Percentiles rank a stretch among this genome's conserved stretches.
These are phyloP conservation scores for Heptranchias perlo DNA, from an alignment of 2,113 vertebrate genomes.

Conservation along the genomic window DNA sequence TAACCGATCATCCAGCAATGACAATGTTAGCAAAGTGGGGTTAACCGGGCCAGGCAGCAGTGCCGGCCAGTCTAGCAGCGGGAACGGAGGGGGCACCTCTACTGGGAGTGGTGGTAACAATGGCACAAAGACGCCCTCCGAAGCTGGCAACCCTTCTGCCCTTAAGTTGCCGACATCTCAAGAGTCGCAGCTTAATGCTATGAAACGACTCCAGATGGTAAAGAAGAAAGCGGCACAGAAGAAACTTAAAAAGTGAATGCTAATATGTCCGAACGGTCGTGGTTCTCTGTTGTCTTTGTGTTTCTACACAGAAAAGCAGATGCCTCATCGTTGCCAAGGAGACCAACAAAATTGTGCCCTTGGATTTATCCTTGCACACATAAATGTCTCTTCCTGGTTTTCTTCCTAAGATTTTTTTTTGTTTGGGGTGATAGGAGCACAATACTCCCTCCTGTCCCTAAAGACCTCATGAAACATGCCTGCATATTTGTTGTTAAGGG, in stretches of 20 bases:
- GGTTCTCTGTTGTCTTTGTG: constrained; percentile 13
- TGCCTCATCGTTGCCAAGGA: neutral
- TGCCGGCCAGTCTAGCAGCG: constrained; percentile 46
- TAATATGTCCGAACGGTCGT: neutral
- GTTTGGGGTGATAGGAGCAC: neutral
- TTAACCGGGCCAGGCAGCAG: constrained; percentile 54
- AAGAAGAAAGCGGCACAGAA: constrained; percentile 98
- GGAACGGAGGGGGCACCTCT: constrained; percentile 57
- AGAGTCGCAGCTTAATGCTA: constrained; percentile 92
- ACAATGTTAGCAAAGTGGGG: constrained; percentile 76
- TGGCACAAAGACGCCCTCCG: constrained; percentile 55
- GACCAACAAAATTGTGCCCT: neutral
- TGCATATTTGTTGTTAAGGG: neutral
- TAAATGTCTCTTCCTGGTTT: neutral
- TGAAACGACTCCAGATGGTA: constrained; percentile 92
- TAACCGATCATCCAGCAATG: constrained; percentile 80
- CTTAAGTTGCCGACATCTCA: constrained; percentile 85
- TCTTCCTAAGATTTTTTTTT: neutral
- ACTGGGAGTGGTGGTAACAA: constrained; percentile 57
- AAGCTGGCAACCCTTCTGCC: constrained; percentile 52
- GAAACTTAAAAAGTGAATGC: constrained; percentile 81
- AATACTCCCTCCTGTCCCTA: neutral
- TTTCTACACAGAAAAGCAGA: constrained; percentile 4
- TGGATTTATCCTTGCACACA: neutral
- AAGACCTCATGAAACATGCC: neutral